Base-by-base conservation (phyloP, 2,797 vertebrate genomes). In the Champsocephalus gunnari region DNA sequence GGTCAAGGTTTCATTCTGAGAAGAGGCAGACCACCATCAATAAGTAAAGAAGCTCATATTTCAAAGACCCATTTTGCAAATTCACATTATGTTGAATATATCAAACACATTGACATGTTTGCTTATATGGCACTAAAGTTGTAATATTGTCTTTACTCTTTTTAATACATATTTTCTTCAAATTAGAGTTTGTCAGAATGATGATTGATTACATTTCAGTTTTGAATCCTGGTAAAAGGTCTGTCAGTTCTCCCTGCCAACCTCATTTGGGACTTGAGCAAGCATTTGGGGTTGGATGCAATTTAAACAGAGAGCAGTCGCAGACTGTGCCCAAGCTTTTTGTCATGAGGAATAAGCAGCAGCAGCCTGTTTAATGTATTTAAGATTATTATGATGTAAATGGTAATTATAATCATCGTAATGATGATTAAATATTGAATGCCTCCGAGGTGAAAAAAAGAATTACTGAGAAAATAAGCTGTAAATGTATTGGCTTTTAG, bases 381-480 rank as follows among this genome's bases (percentile, higher is more conserved):
- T 87, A 80, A 83, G 87, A 92, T 93, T 92, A 90, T 92, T 85
- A 91, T 92, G 84, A 93, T 88, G 81, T 87, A 77, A 91, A 85
- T 73, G 48, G 87, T 91, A 93, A 94, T 93, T 92, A 92, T 56
- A 63, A 89, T 82, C 81, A 89, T 79, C 80, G 84, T 82, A 81
- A 89, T 90, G 86, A 91, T 92, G 88, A 93, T 92, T 92, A 91
- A 90, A 91, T 85, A 71, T 79, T 88, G 55, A 73, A 83, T 88
- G 90, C 85, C 87, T 90, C 81, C 34, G 78, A 92, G 88, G 87
- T 91, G 88, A 88, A 88, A 89, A 80, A 82, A 87, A 93, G 89
- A 94, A 89, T 66, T 77, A 73, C 77, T 73, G 55, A 71, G 74
- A 89, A 86, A 85, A 72, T 77, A 73, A 28, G 54, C 48, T 69